Percentiles rank a stretch among this genome's conserved stretches.
Conservation (phyloP, 2,888 invertebrate genomes). For the Schizaphis graminum region DNA sequence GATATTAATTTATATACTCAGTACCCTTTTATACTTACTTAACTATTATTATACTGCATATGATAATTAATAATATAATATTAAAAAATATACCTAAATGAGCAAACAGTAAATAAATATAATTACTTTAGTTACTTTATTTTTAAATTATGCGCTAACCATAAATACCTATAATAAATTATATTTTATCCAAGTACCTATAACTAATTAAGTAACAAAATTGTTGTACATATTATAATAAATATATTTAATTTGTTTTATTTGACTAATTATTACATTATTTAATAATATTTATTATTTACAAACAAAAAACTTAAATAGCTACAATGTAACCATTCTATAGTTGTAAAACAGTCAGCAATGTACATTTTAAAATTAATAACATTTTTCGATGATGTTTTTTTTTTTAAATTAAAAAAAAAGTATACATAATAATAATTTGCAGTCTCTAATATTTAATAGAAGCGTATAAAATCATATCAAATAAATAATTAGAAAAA, state of each 20-base stretch:
- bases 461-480: background rate
- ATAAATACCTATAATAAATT: background rate
- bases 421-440: background rate
- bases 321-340: too few relatives aligned
- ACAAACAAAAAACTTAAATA: too few relatives aligned
- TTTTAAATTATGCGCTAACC: background rate
- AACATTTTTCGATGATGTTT: too few relatives aligned
- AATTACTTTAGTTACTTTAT: background rate
- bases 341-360: too few relatives aligned
- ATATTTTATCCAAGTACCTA: background rate
- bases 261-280: too few relatives aligned
- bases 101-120: background rate
- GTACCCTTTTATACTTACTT: background rate
- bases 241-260: too few relatives aligned
- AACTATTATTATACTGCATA: background rate
- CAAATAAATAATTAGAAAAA: background rate
- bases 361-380: too few relatives aligned
- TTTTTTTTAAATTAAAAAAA: too few relatives aligned
- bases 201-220: too few relatives aligned
- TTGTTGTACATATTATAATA: too few relatives aligned
- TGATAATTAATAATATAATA: background rate
- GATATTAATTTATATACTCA: background rate
- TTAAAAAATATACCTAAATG: background rate
- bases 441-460: background rate
- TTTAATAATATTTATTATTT: too few relatives aligned